Percentiles rank a stretch among this genome's conserved stretches.
phyloP scores from a whole-genome alignment of 1,140 invertebrate genomes.

The Magallana gigas region DNA sequence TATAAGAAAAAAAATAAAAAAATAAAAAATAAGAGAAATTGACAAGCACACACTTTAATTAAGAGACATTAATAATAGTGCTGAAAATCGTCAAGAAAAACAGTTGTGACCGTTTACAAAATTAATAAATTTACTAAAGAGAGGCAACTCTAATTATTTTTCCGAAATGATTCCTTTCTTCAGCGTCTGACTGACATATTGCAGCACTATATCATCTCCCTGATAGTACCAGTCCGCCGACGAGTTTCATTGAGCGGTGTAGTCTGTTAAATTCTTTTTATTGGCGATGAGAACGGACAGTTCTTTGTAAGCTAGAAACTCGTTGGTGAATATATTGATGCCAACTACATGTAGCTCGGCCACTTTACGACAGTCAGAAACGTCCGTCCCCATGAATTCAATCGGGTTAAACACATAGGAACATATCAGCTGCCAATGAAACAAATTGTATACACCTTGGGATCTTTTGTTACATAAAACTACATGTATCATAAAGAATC shows the following conservation, averaged over 20 bases:
- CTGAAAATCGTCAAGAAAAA: too few species aligned
- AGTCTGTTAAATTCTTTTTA: slow-evolving; percentile 56
- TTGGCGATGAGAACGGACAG: slow-evolving; percentile 70
- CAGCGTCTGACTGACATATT: slow-evolving; percentile 39
- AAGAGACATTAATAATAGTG: background rate
- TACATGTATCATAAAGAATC: too few species aligned
- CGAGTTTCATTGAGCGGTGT: slow-evolving; percentile 71
- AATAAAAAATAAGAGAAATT: background rate
- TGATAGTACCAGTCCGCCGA: slow-evolving; percentile 41
- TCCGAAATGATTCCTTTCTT: slow-evolving; percentile 43
- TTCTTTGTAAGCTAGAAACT: slow-evolving; percentile 77
- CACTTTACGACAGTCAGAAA: slow-evolving; percentile 71
- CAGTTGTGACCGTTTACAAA: too few species aligned
- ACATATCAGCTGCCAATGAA: slow-evolving; percentile 72
- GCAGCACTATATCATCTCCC: slow-evolving; percentile 40
- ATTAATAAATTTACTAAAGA: too few species aligned
- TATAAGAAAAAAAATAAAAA: too few species aligned
- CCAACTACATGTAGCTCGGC: slow-evolving; percentile 76
- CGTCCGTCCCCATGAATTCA: slow-evolving; percentile 75
- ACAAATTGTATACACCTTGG: background rate
- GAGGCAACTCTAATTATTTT: too few species aligned
- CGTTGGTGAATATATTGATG: slow-evolving; percentile 77
- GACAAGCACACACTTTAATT: background rate
- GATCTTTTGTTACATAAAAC: too few species aligned
- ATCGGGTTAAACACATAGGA: slow-evolving; percentile 77